Evolutionary conservation across 2,888 invertebrate species (phyloP), one percentile per base, ranked within the genome.

Genomic region (Liodrosophila aerea): DNA sequence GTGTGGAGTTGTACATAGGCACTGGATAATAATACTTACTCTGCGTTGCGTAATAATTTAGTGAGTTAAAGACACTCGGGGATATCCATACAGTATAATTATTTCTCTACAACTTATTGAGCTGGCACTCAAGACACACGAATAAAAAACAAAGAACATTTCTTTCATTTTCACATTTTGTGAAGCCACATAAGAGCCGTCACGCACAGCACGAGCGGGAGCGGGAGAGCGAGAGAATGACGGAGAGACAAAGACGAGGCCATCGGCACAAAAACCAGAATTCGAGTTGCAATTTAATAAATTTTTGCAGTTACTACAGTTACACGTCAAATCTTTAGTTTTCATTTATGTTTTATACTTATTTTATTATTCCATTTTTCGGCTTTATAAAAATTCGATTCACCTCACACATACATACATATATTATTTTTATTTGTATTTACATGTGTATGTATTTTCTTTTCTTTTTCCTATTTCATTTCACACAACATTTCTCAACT

Each of bases 201-300:
- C n/a, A 51, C 4, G 18, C 12, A 40, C 22, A 40, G 22, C 31
- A 31, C 34, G 29, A 27, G 15, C 12, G 4, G n/a, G 27, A 37
- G 16, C 16, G 16, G 8, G 39, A 47, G 33, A 36, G 34, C n/a
- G 33, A 29, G 34, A n/a, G 22, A 27, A 15, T 18, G 33, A 44
- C 22, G 33, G 27, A 4, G 30, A 16, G 51, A n/a, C 7, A 13
- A 43, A 4, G 8, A 31, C 9, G 7, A 37, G 16, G 39, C 49
- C 49, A 40, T 15, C 16, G 16, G 36, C 9, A 16, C 15, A 45
- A 51, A 70, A 76, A 76, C 80, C 63, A 70, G 75, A 76, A 75
- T 72, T 73, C 53, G 54, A 64, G 76, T 76, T 76, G 76, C 76
- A 76, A 80, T 76, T 76, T 80, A 80, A 73, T 76, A 76, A 80